Conservation (phyloP, 2,113 vertebrate genomes). For the Myotis yumanensis region DNA sequence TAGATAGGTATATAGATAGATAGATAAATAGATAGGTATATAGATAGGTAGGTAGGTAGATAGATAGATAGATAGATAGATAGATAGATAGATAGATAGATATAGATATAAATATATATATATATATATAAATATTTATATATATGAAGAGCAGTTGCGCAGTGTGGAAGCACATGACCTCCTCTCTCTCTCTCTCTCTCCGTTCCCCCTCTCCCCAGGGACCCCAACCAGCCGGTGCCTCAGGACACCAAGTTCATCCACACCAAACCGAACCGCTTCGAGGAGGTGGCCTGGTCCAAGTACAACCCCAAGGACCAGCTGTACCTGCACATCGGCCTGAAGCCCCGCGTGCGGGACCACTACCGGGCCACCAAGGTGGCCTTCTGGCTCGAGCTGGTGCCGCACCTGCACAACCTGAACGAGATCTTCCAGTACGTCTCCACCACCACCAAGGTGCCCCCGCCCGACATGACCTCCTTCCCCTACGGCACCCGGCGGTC, state of each 20-base stretch:
- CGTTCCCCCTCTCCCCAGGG: constrained; percentile 82
- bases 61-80: too few relatives aligned
- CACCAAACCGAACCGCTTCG: constrained; percentile 97
- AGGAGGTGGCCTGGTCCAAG: constrained; percentile 98
- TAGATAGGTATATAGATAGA: too few relatives aligned
- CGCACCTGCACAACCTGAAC: constrained; percentile 95
- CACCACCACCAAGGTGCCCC: constrained; percentile 95
- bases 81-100: too few relatives aligned
- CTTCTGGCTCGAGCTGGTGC: constrained; percentile 97
- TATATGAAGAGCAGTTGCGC: too few relatives aligned
- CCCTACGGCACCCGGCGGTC: constrained; percentile 92
- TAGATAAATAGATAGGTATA: too few relatives aligned
- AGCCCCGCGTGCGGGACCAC: constrained; percentile 94
- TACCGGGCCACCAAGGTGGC: constrained; percentile 97
- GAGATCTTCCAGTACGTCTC: constrained; percentile 96
- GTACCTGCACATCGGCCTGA: constrained; percentile 96
- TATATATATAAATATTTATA: too few relatives aligned
- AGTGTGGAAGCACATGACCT: neutral
- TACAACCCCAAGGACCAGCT: constrained; percentile 98
- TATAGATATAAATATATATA: too few relatives aligned
- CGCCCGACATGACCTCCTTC: constrained; percentile 95
- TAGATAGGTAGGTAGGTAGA: too few relatives aligned
- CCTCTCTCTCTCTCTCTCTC: constrained; percentile 6
- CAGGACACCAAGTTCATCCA: constrained; percentile 99
- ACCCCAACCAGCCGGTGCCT: constrained; percentile 96